Evolutionary conservation across 1,140 invertebrate genomes (phyloP).

Genomic region (Lepidurus packardi): DNA sequence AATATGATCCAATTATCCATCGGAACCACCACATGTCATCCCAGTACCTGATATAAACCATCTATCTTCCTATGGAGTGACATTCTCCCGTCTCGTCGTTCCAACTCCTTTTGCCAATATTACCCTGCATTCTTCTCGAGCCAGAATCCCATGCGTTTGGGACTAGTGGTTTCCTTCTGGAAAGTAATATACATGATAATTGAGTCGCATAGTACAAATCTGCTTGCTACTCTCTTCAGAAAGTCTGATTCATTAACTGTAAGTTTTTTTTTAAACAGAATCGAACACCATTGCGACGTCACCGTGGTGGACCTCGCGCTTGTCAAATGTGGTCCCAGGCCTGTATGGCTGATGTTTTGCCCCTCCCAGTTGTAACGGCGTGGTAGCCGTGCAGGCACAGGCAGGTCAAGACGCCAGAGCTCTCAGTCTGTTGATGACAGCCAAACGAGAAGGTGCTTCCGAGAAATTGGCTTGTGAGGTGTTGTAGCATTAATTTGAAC

Average conservation of each 20-base stretch:
- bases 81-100: background rate
- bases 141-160: background rate
- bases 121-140: background rate
- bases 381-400: background rate
- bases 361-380: background rate
- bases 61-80: background rate
- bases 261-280: no score
- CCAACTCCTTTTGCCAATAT: background rate
- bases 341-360: background rate
- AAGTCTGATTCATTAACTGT: no score
- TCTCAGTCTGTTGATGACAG: background rate
- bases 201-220: no score
- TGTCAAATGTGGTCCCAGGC: background rate
- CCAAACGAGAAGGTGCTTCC: background rate
- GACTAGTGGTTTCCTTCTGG: background rate
- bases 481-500: background rate
- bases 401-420: background rate
- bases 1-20: slow-evolving; percentile 19
- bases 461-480: background rate
- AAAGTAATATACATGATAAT: no score
- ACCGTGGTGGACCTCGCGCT: background rate
- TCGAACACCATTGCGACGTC: no score
- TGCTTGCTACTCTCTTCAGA: no score
- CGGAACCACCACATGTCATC: slow-evolving; percentile 4
- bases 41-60: background rate